Evolutionary conservation across 64 coral and sea anemone species (phyloP).

Genomic region (Pocillopora damicornis): DNA sequence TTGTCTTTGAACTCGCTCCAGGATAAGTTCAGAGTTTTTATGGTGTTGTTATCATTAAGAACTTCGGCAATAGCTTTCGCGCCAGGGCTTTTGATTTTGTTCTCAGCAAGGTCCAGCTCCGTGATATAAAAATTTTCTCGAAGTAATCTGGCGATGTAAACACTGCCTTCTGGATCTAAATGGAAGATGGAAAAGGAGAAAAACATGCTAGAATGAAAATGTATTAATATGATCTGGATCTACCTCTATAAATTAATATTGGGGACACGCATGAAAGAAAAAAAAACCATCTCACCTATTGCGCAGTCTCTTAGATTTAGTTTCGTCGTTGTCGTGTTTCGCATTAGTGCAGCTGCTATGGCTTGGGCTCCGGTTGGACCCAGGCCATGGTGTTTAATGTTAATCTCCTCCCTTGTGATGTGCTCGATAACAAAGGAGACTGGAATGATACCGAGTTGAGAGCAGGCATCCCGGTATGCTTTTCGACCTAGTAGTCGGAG

Average conservation of each 20-base stretch:
- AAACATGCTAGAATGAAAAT: too few relatives aligned
- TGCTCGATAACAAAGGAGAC: constrained; percentile 85
- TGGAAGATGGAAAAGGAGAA: background rate
- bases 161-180: constrained; percentile 54
- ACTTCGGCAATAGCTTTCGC: constrained; percentile 56
- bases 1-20: constrained; percentile 74
- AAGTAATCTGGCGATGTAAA: constrained; percentile 58
- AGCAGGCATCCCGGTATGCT: constrained; percentile 64
- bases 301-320: constrained; percentile 81
- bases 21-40: constrained; percentile 55
- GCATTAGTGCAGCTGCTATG: constrained; percentile 61
- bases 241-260: too few relatives aligned
- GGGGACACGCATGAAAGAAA: too few relatives aligned
- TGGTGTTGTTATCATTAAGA: constrained; percentile 45
- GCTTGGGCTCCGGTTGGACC: constrained; percentile 85
- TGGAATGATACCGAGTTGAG: constrained; percentile 74
- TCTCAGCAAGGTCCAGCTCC: constrained; percentile 77
- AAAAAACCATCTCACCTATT: constrained; percentile 50
- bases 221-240: too few relatives aligned
- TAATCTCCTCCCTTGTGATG: constrained; percentile 53
- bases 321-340: constrained; percentile 73
- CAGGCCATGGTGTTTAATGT: constrained; percentile 93
- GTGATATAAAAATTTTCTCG: constrained; percentile 88
- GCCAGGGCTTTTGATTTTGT: constrained; percentile 48
- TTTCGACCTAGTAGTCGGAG: constrained; percentile 31